A percentile compares a stretch with the other conserved stretches of the same genome.
These are phyloP conservation scores for Keiferia lycopersicella DNA, from an alignment of 2,888 invertebrate species.

Conservation along the genomic window DNA sequence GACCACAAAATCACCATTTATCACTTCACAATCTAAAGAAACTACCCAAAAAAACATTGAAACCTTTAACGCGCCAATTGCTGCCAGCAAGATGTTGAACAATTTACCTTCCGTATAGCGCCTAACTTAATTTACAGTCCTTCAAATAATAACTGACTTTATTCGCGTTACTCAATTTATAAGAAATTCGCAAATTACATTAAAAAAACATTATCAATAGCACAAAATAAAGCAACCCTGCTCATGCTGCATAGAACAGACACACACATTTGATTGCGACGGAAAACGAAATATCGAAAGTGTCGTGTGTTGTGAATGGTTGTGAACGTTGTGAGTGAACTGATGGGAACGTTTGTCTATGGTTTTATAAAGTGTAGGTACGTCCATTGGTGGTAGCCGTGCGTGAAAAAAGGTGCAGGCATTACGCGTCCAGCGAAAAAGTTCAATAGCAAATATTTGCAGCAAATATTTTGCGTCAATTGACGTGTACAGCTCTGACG, in stretches of 20 bases:
- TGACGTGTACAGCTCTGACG: too few relatives aligned
- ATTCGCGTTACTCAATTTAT: neutral
- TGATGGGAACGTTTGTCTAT: too few relatives aligned
- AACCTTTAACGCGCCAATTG: slow-evolving; percentile 7
- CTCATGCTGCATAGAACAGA: neutral
- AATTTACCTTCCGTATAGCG: slow-evolving; percentile 14
- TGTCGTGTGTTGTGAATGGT: too few relatives aligned
- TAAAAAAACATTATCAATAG: neutral
- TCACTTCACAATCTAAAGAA: neutral
- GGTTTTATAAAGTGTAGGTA: too few relatives aligned
- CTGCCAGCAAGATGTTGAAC: neutral
- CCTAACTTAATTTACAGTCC: neutral
- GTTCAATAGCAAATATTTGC: too few relatives aligned
- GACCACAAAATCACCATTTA: slow-evolving; percentile 38
- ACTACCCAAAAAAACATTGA: slow-evolving; percentile 2
- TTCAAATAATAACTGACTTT: neutral
- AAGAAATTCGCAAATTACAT: neutral
- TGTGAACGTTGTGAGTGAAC: too few relatives aligned
- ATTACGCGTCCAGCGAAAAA: too few relatives aligned
- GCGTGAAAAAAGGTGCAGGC: too few relatives aligned
- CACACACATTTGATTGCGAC: neutral
- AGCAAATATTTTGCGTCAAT: too few relatives aligned
- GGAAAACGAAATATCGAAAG: too few relatives aligned
- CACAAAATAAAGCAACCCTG: neutral
- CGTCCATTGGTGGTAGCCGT: too few relatives aligned